Base-by-base conservation (phyloP, 53 echinoderm and acorn worm species). In the Holothuria leucospilota region DNA sequence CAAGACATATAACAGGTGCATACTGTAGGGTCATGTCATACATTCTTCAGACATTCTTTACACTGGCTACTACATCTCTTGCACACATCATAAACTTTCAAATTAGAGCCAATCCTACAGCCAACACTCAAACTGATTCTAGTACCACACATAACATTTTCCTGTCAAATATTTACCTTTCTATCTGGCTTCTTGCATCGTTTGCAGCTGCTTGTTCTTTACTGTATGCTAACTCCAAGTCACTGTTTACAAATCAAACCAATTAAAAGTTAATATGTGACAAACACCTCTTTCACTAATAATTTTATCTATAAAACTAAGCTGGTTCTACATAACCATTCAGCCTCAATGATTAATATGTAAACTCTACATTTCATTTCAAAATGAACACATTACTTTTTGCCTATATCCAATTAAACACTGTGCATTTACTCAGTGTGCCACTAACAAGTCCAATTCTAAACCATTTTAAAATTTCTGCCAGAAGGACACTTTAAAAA, bases 191-290 rank as follows among this genome's bases (percentile, higher is more conserved):
- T 71, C 88, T 91, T 11, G 29, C 59, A 69, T 77, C 62, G 51
- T 61, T 68, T 5, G 75, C 66, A 85, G 86, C 63, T 26, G 56
- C 72, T n/a, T 85, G 89, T 67, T 94, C 92, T 25, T 94, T 89
- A 38, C 87, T 84, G 62, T 94, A 82, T 7, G 79, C 88, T 21
- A 73, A 29, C 71, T 96, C 96, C 30, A 94, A 71, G 68, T 96
- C 96, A 58, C 94, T 95, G 83, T 61, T 79, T 27, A 66, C 16
- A n/a, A 41, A 20, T 16, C 3, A 56, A 56, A 16, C 56, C 15
- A 56, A 56, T 7, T 38, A 27, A 30, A 23, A 82, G 12, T 12
- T 4, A 6, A 82, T 59, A 16, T 20, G 27, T 18, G 42, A 30
- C 62, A n/a, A 9, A 68, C 7, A 20, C 29, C 6, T 68, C 13